Conservation (phyloP, 2,888 invertebrate species). For the Stenurella melanura region DNA sequence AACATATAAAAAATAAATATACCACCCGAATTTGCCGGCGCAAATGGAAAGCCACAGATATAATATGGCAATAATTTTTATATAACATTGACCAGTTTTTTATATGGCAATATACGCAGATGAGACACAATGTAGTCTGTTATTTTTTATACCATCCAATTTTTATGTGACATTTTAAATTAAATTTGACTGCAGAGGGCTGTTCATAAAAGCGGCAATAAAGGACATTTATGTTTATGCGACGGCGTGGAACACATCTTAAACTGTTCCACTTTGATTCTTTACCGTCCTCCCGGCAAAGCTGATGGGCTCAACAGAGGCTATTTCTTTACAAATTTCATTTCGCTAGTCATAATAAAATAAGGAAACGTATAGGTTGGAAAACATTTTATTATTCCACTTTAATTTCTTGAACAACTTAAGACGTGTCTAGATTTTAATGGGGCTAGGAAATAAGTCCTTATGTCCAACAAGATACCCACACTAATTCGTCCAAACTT, state of each 20-base stretch:
- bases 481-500: too few species aligned
- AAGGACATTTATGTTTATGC: conserved; percentile 69
- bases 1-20: conserved; percentile 30
- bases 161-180: conserved; percentile 70
- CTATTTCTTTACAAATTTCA: conserved; percentile 42
- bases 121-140: conserved; percentile 54
- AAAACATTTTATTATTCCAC: not conserved
- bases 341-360: conserved; percentile 43
- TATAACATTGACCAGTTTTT: conserved; percentile 40
- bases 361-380: conserved; percentile 18
- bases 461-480: not conserved
- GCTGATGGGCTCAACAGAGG: conserved; percentile 43
- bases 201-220: conserved; percentile 69
- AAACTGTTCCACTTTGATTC: conserved; percentile 64
- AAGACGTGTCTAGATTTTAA: not conserved
- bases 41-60: conserved; percentile 23
- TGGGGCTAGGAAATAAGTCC: too few species aligned
- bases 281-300: conserved; percentile 44
- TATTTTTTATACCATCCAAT: conserved; percentile 64
- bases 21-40: conserved; percentile 10
- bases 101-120: conserved; percentile 40
- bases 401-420: conserved; percentile 2
- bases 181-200: conserved; percentile 69
- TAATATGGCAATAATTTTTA: conserved; percentile 38
- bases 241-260: conserved; percentile 64